Evolutionary conservation across 2,113 vertebrate species (phyloP).

Genomic region (Siniperca chuatsi): DNA sequence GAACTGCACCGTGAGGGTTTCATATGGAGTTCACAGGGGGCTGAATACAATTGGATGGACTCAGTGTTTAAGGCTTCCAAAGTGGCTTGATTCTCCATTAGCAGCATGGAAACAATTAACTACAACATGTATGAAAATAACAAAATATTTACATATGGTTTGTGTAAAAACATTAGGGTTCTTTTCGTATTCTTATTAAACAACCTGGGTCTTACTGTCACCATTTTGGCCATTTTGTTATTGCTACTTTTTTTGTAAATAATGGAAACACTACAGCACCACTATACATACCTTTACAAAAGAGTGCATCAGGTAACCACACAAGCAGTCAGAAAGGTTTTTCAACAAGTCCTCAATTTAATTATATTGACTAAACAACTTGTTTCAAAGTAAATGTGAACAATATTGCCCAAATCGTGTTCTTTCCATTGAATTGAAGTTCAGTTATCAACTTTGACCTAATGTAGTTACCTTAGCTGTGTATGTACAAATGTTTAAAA

Average conservation of each 20-base stretch:
- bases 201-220: neutral
- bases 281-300: neutral
- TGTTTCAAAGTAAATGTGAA: neutral
- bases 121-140: neutral
- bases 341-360: neutral
- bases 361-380: neutral
- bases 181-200: neutral
- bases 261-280: neutral
- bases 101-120: conserved; percentile 8
- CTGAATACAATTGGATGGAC: conserved; percentile 44
- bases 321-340: neutral
- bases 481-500: neutral
- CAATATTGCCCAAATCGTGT: neutral
- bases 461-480: neutral
- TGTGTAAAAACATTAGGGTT: neutral
- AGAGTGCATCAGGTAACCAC: no score
- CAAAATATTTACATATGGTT: neutral
- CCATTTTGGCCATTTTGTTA: neutral
- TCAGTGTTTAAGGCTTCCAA: conserved; percentile 7
- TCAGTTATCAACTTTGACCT: neutral
- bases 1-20: conserved; percentile 73
- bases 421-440: neutral
- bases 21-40: conserved; percentile 55
- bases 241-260: neutral
- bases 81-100: neutral